Evolutionary conservation across 2,113 vertebrate genomes (phyloP).

Genomic region (Periophthalmodon schlosseri): DNA sequence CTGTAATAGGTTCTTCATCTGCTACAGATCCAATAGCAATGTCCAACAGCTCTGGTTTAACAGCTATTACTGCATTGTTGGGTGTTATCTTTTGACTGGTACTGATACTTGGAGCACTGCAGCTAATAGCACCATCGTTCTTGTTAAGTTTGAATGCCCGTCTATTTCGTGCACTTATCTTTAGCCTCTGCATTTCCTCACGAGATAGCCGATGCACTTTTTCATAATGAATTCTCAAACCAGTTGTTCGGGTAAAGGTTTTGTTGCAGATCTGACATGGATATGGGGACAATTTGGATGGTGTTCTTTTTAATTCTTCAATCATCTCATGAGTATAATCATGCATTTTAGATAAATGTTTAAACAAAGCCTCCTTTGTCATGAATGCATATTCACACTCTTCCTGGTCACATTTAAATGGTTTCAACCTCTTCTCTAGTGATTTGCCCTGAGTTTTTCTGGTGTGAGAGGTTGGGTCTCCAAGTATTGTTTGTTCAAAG

Average conservation of each 20-base stretch:
- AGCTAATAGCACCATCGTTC: constrained; percentile 3
- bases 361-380: constrained; percentile 97
- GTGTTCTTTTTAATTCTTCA: constrained; percentile 92
- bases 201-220: constrained; percentile 93
- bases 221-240: constrained; percentile 95
- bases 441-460: constrained; percentile 71
- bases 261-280: constrained; percentile 93
- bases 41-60: constrained; percentile 73
- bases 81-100: neutral
- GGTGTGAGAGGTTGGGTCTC: constrained; percentile 54
- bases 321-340: constrained; percentile 91
- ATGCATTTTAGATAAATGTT: constrained; percentile 91
- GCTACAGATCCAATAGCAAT: constrained; percentile 59
- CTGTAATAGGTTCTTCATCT: constrained; percentile 32
- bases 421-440: constrained; percentile 81
- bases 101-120: constrained; percentile 22
- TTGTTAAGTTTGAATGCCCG: constrained; percentile 71
- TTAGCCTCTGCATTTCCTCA: constrained; percentile 90
- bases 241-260: constrained; percentile 97
- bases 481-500: constrained; percentile 52
- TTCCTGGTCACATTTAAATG: constrained; percentile 90
- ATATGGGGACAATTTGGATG: constrained; percentile 93
- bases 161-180: constrained; percentile 80
- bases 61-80: constrained; percentile 18
- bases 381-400: constrained; percentile 93